These are phyloP conservation scores for Rosalia funebris DNA, from an alignment of 2,888 invertebrate genomes.

Conservation along the genomic window DNA sequence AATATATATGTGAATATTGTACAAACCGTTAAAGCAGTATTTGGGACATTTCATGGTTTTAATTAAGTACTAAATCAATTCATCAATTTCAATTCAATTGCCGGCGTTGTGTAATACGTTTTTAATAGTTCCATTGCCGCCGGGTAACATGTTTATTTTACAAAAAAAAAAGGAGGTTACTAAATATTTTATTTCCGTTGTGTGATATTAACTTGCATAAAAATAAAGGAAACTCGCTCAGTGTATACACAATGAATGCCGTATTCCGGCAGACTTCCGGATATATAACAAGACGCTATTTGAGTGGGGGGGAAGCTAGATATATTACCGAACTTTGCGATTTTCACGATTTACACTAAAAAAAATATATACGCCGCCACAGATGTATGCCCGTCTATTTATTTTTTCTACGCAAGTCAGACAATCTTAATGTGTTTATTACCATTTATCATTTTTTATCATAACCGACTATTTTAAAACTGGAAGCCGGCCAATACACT, in stretches of 20 bases:
- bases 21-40: conserved; percentile 12
- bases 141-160: not conserved
- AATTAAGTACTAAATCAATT: conserved; percentile 17
- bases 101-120: conserved; percentile 6
- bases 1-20: not conserved
- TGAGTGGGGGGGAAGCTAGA: not conserved
- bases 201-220: conserved; percentile 29
- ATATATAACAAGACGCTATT: conserved; percentile 9
- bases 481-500: conserved; percentile 9
- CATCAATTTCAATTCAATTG: conserved; percentile 5
- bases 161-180: not conserved
- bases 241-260: conserved; percentile 10
- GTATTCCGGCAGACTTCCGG: conserved; percentile 16
- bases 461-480: conserved; percentile 11
- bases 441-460: conserved; percentile 12
- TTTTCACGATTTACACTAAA: not conserved
- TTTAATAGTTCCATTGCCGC: not conserved
- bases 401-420: not conserved
- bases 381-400: conserved; percentile 1
- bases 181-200: not conserved
- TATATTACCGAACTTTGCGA: not conserved
- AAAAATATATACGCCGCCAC: conserved; percentile 5
- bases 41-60: conserved; percentile 7
- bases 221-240: conserved; percentile 22
- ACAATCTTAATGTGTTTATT: conserved; percentile 15